Base-by-base conservation (phyloP, 2,797 vertebrate genomes). In the Tadarida brasiliensis region DNA sequence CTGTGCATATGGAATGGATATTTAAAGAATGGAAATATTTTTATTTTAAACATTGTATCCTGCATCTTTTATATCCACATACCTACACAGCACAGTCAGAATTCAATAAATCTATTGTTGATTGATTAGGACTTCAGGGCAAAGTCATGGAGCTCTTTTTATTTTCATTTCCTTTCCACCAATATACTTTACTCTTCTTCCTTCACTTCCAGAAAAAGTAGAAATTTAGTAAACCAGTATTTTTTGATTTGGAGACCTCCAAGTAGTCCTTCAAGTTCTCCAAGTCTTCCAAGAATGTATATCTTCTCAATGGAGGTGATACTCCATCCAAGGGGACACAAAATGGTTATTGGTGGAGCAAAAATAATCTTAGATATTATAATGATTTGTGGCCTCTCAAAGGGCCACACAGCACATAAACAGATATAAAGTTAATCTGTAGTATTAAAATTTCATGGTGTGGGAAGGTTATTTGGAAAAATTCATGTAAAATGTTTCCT, bases 11-110 rank as follows among this genome's bases (percentile, higher is more conserved):
- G 16, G 0, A 4, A 54, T 56, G 14, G n/a, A 65, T 91, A 88
- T 95, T 97, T 97, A 94, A 91, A 97, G 84, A 83, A 83, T 71
- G 56, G 49, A 51, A n/a, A 54, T 16, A 59, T 87, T 88, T 80
- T 35, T 61, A 59, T 94, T 87, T 92, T 91, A 54, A 57, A n/a
- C 47, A 67, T 2, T 63, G 2, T 95, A 44, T 63, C 35, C n/a
- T 97, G 6, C 65, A 28, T 94, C 26, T 90, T 96, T 84, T 61
- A 35, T 94, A 80, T 93, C 15, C 85, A n/a, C 12, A 68, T 67
- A 71, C 47, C 39, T 63, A 76, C 10, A 94, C 2, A 77, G 44
- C 11, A 67, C 39, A 33, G n/a, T 92, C 33, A 89, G 59, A 67
- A 81, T 35, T 56, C 74, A 95, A 11, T 82, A 94, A 54, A 68